A percentile compares a stretch with the other conserved stretches of the same genome.
Evolutionary conservation across 2,797 vertebrate species (phyloP).

Genomic region (Pipistrellus pipistrellus): DNA sequence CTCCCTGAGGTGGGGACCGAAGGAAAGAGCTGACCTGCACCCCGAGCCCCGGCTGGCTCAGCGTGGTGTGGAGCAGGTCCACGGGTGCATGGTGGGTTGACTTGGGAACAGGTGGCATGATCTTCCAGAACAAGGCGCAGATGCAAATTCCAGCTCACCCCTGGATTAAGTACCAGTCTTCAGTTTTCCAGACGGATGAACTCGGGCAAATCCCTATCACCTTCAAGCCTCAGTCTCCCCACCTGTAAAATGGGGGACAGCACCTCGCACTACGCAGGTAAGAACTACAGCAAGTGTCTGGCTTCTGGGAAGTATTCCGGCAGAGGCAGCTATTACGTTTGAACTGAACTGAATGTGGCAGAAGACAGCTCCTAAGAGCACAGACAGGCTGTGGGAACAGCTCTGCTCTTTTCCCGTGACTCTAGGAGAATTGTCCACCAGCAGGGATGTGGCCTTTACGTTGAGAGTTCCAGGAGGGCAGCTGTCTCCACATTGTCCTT

Average conservation of each 20-base stretch:
- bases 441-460: not conserved
- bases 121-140: too few relatives aligned
- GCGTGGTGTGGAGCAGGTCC: accelerated
- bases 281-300: not conserved
- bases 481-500: not conserved
- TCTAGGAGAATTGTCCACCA: not conserved
- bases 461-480: not conserved
- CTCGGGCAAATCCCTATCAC: not conserved
- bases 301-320: accelerated
- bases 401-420: not conserved
- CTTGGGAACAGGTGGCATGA: accelerated
- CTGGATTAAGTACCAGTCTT: not conserved
- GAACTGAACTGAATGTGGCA: not conserved
- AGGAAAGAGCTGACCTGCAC: not conserved
- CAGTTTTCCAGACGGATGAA: accelerated
- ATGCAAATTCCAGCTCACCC: not conserved
- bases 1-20: not conserved
- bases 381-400: not conserved
- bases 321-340: not conserved
- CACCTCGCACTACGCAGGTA: accelerated
- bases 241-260: not conserved
- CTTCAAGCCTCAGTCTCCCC: not conserved
- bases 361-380: not conserved
- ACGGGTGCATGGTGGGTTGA: accelerated
- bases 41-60: accelerated